A percentile compares a stretch with the other conserved stretches of the same genome.
Evolutionary conservation across 2,888 invertebrate species (phyloP).

Genomic region (Sericinus montela): DNA sequence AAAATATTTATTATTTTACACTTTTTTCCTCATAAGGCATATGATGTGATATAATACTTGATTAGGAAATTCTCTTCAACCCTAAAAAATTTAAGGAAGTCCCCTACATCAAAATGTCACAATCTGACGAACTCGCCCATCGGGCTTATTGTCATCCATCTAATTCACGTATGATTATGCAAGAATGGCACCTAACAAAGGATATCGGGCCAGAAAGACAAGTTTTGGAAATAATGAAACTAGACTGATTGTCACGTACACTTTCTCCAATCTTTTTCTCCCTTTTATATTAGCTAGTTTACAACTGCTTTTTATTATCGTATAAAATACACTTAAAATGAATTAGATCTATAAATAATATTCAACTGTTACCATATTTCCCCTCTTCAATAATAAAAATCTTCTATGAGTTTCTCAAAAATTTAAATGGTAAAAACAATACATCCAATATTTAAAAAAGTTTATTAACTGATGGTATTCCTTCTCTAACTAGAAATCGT

Average conservation of each 20-base stretch:
- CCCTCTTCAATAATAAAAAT: conserved; percentile 19
- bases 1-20: too few relatives aligned
- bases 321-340: conserved; percentile 29
- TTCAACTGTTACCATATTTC: conserved; percentile 40
- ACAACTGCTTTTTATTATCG: conserved; percentile 35
- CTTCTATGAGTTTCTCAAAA: too few relatives aligned
- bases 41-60: conserved; percentile 25
- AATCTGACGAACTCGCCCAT: conserved; percentile 53
- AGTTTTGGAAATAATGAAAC: conserved; percentile 62
- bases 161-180: conserved; percentile 67
- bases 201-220: conserved; percentile 53
- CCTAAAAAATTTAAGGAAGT: conserved; percentile 39
- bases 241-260: conserved; percentile 47
- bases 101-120: conserved; percentile 53
- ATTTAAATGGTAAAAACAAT: too few relatives aligned
- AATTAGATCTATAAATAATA: conserved; percentile 45
- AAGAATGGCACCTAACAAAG: conserved; percentile 51
- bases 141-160: conserved; percentile 50
- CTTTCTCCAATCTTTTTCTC: conserved; percentile 58
- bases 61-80: conserved; percentile 33
- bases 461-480: too few relatives aligned
- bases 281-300: conserved; percentile 41
- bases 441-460: too few relatives aligned
- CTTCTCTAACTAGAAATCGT: too few relatives aligned
- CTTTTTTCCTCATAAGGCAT: too few relatives aligned